Percentiles rank a stretch among this genome's conserved stretches.
phyloP scores from a whole-genome alignment of 2,888 invertebrate species.

The Amphimallon solstitiale region DNA sequence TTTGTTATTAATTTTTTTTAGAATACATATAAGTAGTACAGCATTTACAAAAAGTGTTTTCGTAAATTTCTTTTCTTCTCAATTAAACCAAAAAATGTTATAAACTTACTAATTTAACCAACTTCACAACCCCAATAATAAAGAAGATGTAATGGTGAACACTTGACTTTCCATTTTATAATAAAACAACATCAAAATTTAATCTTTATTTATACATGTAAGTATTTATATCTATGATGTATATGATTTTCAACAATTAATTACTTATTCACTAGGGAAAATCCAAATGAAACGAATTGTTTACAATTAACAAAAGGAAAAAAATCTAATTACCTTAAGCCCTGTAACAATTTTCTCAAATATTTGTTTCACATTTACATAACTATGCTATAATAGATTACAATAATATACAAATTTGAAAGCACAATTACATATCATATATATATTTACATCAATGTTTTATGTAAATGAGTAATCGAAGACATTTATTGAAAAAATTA shows the following conservation, averaged over 20 bases:
- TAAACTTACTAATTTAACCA: too few species aligned
- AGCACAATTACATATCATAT: constrained; percentile 18
- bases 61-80: too few species aligned
- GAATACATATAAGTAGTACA: too few species aligned
- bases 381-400: constrained; percentile 17
- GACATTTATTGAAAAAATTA: constrained; percentile 6
- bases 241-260: constrained; percentile 4
- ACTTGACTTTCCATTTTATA: too few species aligned
- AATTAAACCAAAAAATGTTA: too few species aligned
- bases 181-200: not conserved
- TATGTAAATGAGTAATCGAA: too few species aligned
- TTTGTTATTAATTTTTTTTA: too few species aligned
- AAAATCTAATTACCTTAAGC: constrained; percentile 9
- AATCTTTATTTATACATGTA: not conserved
- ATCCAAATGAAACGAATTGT: constrained; percentile 17
- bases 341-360: not conserved
- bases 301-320: not conserved
- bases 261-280: constrained; percentile 6
- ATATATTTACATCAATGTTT: too few species aligned
- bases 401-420: constrained; percentile 32
- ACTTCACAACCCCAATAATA: too few species aligned
- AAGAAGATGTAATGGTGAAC: too few species aligned
- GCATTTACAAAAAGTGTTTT: too few species aligned
- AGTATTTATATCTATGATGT: not conserved
- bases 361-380: constrained; percentile 1